Base-by-base conservation (phyloP, 2,797 vertebrate species). In the Clarias pachynema region DNA sequence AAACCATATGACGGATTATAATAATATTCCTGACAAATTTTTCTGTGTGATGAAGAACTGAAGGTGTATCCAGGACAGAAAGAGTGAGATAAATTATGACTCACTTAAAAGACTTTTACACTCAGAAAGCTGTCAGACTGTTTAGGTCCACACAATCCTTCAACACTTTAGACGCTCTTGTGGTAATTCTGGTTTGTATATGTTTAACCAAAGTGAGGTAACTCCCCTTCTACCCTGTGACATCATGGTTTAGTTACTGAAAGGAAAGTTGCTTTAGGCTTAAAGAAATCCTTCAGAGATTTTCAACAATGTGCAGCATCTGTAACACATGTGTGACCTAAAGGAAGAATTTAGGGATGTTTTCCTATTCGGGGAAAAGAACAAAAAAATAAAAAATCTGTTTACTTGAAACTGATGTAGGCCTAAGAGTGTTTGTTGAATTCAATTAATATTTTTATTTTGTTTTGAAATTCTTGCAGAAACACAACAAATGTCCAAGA, bases 111-210 rank as follows among this genome's bases (percentile, higher is more conserved):
- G 68, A 53, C 83, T 79, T n/a, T 86, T 83, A 60, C 49, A 85
- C 79, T 88, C 72, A 89, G 37, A 74, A 40, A 80, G 37, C 70
- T 86, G 84, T 66, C 82, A 75, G 59, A 80, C 18, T 79, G 62
- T 83, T 68, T 70, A 83, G 82, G 70, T 65, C 53, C 70, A 78
- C 44, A 82, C 77, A 72, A 73, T 66, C 53, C 22, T 85, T 82
- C 68, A 81, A 73, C 66, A 44, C 22, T 85, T 79, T 57, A 81
- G 69, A 79, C 68, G 83, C 53, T 62, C 31, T 59, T 77, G 77
- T 60, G 6, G 5, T 74, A 31, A 49, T 65, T 29, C 62, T 66
- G 60, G 60, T 80, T 65, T 65, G 60, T 80, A 63, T 69, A 83
- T 49, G 81, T 63, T 66, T 68, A 84, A 68, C 26, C 40, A 65